These are phyloP conservation scores for Shinisaurus crocodilurus DNA, from an alignment of 2,113 vertebrate species.

Conservation along the genomic window DNA sequence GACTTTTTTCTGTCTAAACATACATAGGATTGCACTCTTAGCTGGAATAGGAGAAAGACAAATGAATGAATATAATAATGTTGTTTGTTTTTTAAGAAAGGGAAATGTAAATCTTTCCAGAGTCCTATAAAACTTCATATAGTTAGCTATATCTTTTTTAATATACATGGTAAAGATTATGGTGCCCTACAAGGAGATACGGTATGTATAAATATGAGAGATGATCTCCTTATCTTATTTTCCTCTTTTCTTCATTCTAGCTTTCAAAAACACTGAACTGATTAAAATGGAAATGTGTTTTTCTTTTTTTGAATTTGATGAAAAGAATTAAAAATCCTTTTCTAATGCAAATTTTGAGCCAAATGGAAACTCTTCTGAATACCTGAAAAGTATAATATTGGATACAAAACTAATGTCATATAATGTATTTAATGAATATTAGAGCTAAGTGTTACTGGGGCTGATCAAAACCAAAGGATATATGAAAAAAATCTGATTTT, in stretches of 20 bases:
- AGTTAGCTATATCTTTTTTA: slow-evolving; percentile 23
- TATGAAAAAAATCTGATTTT: not conserved
- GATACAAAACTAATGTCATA: slow-evolving; percentile 32
- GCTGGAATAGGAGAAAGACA: too few relatives aligned
- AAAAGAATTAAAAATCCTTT: slow-evolving; percentile 41
- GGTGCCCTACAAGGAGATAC: slow-evolving; percentile 21
- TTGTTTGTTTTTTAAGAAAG: too few relatives aligned
- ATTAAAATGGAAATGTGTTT: slow-evolving; percentile 49
- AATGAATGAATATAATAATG: too few relatives aligned
- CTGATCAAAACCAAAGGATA: slow-evolving; percentile 11
- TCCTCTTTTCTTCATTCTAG: slow-evolving; percentile 45
- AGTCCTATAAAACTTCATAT: slow-evolving; percentile 13
- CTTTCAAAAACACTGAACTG: slow-evolving; percentile 30
- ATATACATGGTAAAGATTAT: slow-evolving; percentile 31
- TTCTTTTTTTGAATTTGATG: not conserved
- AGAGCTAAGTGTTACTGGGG: not conserved
- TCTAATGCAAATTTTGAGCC: slow-evolving; percentile 35
- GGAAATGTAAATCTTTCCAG: slow-evolving; percentile 18
- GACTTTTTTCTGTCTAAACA: too few relatives aligned
- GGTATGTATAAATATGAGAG: not conserved
- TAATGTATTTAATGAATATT: slow-evolving; percentile 23
- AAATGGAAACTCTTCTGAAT: not conserved
- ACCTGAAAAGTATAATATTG: slow-evolving; percentile 27
- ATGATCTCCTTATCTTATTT: slow-evolving; percentile 28
- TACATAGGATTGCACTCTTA: too few relatives aligned